phyloP scores from a whole-genome alignment of 2,888 invertebrate genomes.

The Choreutis nemorana region DNA sequence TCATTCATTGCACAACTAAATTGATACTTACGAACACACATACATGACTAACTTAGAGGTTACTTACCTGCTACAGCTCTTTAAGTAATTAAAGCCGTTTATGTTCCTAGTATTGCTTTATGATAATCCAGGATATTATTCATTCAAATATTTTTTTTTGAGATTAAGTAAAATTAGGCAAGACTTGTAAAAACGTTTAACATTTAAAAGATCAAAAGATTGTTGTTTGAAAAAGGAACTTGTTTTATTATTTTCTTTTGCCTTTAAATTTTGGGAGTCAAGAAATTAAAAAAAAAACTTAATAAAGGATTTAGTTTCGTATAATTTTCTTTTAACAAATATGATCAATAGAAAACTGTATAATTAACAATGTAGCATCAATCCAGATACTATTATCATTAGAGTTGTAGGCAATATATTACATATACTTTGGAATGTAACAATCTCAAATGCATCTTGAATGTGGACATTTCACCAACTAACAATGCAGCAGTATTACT shows the following conservation, averaged over 20 bases:
- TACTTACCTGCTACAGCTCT: too few species aligned
- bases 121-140: too few species aligned
- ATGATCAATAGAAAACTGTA: conserved; percentile 68
- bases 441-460: conserved; percentile 9
- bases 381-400: conserved; percentile 60
- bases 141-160: too few species aligned
- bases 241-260: too few species aligned
- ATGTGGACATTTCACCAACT: conserved; percentile 2
- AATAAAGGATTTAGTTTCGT: conserved; percentile 63
- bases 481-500: too few species aligned
- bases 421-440: conserved; percentile 65
- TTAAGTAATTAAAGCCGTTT: too few species aligned
- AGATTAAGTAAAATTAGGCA: too few species aligned
- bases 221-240: too few species aligned
- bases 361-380: conserved; percentile 65
- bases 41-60: conserved; percentile 8
- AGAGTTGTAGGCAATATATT: conserved; percentile 64
- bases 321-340: conserved; percentile 68
- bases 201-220: too few species aligned
- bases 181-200: too few species aligned
- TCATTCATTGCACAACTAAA: conserved; percentile 26
- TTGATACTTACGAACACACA: too few species aligned
- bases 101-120: too few species aligned
- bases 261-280: conserved; percentile 3
- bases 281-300: conserved; percentile 36